phyloP scores from a whole-genome alignment of 1,140 invertebrate species.

The Lepidurus packardi region DNA sequence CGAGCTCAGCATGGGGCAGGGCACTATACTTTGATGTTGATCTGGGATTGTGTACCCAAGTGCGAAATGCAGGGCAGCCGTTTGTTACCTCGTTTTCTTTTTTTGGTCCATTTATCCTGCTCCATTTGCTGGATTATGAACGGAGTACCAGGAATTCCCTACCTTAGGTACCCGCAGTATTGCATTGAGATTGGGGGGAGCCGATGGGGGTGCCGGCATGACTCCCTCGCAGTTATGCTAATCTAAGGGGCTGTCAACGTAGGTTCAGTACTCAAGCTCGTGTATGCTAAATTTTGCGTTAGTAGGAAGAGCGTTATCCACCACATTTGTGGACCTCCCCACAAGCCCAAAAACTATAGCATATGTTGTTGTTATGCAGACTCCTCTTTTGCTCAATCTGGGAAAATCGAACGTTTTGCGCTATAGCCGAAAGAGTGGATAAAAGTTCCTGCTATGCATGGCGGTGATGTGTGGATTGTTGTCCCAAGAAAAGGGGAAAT shows the following conservation, averaged over 20 bases:
- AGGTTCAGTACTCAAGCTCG: background rate
- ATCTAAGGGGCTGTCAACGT: background rate
- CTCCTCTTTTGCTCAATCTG: background rate
- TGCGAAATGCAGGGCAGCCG: constrained; percentile 16
- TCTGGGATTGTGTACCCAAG: constrained; percentile 12
- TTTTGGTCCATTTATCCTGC: background rate
- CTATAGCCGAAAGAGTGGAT: background rate
- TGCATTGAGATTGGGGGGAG: background rate
- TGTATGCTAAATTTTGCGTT: background rate
- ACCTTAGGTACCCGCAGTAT: background rate
- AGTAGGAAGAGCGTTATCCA: background rate
- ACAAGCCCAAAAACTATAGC: background rate
- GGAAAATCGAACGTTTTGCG: background rate
- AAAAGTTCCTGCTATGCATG: background rate
- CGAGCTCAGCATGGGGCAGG: background rate
- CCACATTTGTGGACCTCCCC: background rate
- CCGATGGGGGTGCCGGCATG: background rate
- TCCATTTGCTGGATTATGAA: background rate
- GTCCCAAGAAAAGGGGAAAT: too few species aligned
- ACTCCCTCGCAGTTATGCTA: background rate
- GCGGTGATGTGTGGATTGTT: too few species aligned
- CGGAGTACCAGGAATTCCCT: background rate
- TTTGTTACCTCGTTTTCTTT: background rate
- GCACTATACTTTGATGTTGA: background rate
- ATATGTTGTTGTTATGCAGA: background rate